phyloP scores from a whole-genome alignment of 2,113 vertebrate genomes.

The Poeciliopsis turrubarensis region DNA sequence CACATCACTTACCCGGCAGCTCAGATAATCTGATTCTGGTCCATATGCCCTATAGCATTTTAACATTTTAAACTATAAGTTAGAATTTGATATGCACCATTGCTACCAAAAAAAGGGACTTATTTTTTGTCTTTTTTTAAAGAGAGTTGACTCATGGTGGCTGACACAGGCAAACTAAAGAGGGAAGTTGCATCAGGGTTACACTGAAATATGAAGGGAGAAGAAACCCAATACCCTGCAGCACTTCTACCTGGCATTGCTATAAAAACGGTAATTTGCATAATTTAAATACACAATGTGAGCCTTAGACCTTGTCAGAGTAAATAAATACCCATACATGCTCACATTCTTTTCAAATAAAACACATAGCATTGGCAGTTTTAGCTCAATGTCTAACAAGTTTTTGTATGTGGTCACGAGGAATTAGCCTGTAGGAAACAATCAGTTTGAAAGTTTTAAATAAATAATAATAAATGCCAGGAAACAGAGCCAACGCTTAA shows the following conservation, averaged over 20 bases:
- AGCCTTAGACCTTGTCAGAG: not conserved
- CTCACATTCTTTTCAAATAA: not conserved
- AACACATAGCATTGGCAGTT: no score
- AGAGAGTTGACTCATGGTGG: constrained; percentile 56
- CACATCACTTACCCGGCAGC: constrained; percentile 21
- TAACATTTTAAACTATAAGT: not conserved
- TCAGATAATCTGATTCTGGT: not conserved
- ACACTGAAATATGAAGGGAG: constrained; percentile 54
- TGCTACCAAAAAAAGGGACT: not conserved
- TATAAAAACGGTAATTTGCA: not conserved
- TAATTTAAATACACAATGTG: not conserved
- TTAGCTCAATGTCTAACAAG: not conserved
- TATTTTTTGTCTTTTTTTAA: constrained; percentile 21
- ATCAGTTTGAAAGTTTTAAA: not conserved
- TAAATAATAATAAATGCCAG: not conserved
- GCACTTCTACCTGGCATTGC: constrained; percentile 19
- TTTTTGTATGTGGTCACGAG: not conserved
- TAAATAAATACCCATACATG: not conserved
- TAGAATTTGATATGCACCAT: not conserved
- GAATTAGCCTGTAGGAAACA: not conserved
- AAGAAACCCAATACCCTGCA: constrained; percentile 28
- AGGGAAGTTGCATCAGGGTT: constrained; percentile 78
- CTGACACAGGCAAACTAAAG: constrained; percentile 65
- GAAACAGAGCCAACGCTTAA: constrained; percentile 31
- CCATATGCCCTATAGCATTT: not conserved